Conservation (phyloP, 2,888 invertebrate species). For the Apomyelois bistriatella region DNA sequence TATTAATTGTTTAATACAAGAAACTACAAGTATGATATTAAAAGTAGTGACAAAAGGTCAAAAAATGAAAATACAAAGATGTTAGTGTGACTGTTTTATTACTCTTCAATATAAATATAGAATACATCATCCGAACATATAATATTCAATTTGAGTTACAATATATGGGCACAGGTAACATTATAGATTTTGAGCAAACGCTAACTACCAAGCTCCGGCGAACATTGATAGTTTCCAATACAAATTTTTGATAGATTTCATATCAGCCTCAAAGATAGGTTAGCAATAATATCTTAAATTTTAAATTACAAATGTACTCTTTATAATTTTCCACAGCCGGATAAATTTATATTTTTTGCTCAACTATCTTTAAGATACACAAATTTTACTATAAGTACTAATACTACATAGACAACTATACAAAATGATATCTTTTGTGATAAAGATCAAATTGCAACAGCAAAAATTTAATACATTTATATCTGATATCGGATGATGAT, state of each 20-base stretch:
- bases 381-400: neutral
- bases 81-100: slow-evolving; percentile 64
- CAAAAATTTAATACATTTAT: neutral
- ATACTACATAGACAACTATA: neutral
- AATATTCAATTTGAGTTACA: slow-evolving; percentile 42
- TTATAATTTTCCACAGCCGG: no score
- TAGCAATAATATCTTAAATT: neutral
- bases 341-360: no score
- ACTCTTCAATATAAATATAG: slow-evolving; percentile 60
- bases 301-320: no score
- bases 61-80: slow-evolving; percentile 38
- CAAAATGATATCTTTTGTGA: neutral
- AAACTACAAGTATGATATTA: neutral
- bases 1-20: no score
- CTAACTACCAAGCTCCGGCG: slow-evolving; percentile 22
- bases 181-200: slow-evolving; percentile 60
- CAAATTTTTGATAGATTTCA: neutral
- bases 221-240: neutral
- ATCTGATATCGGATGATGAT: neutral
- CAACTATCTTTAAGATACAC: no score
- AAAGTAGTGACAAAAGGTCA: neutral
- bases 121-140: slow-evolving; percentile 54
- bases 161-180: slow-evolving; percentile 53
- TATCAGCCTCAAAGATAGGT: neutral
- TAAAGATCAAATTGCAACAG: neutral